Conservation (phyloP, 2,797 vertebrate genomes). For the Thaleichthys pacificus region DNA sequence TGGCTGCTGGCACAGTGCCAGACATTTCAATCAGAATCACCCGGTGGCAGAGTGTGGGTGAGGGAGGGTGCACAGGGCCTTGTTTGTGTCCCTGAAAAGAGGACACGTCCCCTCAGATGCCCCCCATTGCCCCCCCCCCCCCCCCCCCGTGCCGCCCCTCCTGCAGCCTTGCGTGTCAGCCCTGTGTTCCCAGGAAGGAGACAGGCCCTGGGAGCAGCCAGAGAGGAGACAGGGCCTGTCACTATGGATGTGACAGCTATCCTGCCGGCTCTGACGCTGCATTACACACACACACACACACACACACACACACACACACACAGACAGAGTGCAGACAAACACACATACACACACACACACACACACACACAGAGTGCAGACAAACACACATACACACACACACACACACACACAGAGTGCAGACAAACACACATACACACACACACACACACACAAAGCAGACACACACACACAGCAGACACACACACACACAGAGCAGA, state of each 20-base stretch:
- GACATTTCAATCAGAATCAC: neutral
- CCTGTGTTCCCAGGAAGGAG: constrained; percentile 43
- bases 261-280: neutral
- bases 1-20: neutral
- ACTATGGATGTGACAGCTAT: constrained; percentile 1
- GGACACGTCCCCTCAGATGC: constrained; percentile 6
- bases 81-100: constrained; percentile 32
- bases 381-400: no score
- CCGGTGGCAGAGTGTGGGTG: neutral
- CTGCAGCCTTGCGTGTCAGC: constrained; percentile 35
- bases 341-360: neutral
- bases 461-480: no score
- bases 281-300: neutral
- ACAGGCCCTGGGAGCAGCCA: constrained; percentile 48
- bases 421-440: no score
- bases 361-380: no score
- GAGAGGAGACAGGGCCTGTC: neutral
- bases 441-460: no score
- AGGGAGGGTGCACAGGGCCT: constrained; percentile 2
- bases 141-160: constrained; percentile 4
- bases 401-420: no score
- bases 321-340: neutral
- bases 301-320: neutral
- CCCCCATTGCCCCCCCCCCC: constrained; percentile 6
- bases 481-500: no score